A percentile compares a stretch with the other conserved stretches of the same genome.
Evolutionary conservation across 2,113 vertebrate species (phyloP).

Genomic region (Pungitius pungitius): DNA sequence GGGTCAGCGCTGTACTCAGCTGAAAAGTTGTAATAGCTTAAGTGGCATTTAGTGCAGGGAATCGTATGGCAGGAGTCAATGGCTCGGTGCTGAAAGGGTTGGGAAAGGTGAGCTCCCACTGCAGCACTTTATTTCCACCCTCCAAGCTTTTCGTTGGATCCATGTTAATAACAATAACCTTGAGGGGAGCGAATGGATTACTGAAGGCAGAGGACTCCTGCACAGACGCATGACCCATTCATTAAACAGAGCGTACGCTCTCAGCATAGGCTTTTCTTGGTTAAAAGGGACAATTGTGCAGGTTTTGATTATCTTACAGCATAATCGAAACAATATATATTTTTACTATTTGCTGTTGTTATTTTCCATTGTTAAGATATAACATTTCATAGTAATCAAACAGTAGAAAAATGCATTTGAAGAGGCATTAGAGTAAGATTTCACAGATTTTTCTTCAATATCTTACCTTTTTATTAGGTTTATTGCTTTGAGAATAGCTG

Average conservation of each 20-base stretch:
- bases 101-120: slow-evolving; percentile 71
- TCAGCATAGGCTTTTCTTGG: slow-evolving; percentile 13
- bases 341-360: not conserved
- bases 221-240: slow-evolving; percentile 46
- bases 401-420: not conserved
- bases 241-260: slow-evolving; percentile 35
- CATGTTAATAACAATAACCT: slow-evolving; percentile 79
- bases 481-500: slow-evolving; percentile 41
- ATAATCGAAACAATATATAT: not conserved
- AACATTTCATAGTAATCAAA: slow-evolving; percentile 33
- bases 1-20: slow-evolving; percentile 73
- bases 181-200: slow-evolving; percentile 79
- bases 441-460: not conserved
- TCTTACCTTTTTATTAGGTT: slow-evolving; percentile 9
- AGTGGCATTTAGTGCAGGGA: slow-evolving; percentile 82
- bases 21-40: slow-evolving; percentile 83
- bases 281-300: slow-evolving; percentile 34
- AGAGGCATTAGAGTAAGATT: not conserved
- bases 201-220: slow-evolving; percentile 50
- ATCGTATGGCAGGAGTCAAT: slow-evolving; percentile 79
- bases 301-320: slow-evolving; percentile 23
- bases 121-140: slow-evolving; percentile 76
- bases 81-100: slow-evolving; percentile 76
- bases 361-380: not conserved
- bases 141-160: slow-evolving; percentile 70